Base-by-base conservation (phyloP, 1,140 invertebrate genomes). In the Calephelis virginiensis region DNA sequence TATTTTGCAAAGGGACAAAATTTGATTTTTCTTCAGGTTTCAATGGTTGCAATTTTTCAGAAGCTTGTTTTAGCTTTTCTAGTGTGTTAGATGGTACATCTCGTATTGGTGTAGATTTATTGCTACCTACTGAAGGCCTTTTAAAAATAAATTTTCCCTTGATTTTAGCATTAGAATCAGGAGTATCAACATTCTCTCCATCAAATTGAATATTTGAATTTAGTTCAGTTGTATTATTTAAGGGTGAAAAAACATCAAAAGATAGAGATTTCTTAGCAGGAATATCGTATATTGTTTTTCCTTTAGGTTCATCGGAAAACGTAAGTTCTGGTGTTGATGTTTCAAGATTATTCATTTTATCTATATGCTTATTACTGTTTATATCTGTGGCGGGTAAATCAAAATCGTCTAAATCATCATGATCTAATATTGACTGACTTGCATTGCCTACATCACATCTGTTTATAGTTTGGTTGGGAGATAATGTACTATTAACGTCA, bases 61-160 rank as follows among this genome's bases (percentile, higher is more conserved):
- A 78, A 11, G 83, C 87, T 8, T 68, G 76, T 67, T 86, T 85
- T 28, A 92, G 60, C 77, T 82, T 88, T 59, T 90, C 82, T 61
- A 86, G 73, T 10, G 85, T 91, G 73, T 67, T 82, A 38, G 88
- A 92, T 48, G 76, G 78, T 11, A 82, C 70, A 62, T 80, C 76
- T 67, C 67, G 76, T 28, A 68, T 71, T 8, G 81, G 70, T 5
- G 74, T 68, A 61, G 70, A 76, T 50, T 73, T 68, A 28, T 64
- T 70, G 63, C 65, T 13, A 76, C 43, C 49, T 62, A 63, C 73
- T 40, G 88, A 89, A 14, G 90, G 86, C 64, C 76, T 83, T 75
- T 91, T 91, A 63, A 90, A 89, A 37, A 91, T 82, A 74, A 91
- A 92, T 69, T 85, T 88, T 10, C 82, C 82, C 76, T 88, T 92